phyloP scores from a whole-genome alignment of 2,113 vertebrate genomes.

The Macaca mulatta region DNA sequence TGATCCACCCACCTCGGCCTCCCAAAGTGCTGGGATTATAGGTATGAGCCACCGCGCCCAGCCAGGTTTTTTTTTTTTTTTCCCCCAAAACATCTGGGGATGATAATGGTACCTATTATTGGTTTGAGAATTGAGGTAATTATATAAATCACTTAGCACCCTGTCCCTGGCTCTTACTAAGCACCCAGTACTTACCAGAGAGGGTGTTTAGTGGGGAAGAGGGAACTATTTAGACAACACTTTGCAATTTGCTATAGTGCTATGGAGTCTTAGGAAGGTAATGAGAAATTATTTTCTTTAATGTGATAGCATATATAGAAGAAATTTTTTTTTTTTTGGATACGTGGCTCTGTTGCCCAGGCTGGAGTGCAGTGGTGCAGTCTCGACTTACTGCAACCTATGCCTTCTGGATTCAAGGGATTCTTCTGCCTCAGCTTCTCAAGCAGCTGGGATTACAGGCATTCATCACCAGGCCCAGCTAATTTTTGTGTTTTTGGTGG shows the following conservation, averaged over 20 bases:
- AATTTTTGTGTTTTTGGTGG: neutral
- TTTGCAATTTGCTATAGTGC: neutral
- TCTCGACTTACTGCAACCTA: neutral
- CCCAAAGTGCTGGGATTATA: too few species aligned
- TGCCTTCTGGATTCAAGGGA: neutral
- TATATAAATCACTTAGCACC: constrained; percentile 25
- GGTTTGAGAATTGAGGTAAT: constrained; percentile 32
- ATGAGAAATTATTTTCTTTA: constrained; percentile 6
- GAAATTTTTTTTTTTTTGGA: neutral
- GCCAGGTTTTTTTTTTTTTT: neutral
- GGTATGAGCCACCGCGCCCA: too few species aligned
- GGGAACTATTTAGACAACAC: neutral
- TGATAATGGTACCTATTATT: neutral
- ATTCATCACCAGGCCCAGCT: neutral
- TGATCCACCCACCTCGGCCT: too few species aligned
- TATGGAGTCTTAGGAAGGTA: constrained; percentile 23
- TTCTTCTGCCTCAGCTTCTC: neutral
- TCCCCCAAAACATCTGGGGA: neutral
- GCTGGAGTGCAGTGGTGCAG: neutral
- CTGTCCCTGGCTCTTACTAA: constrained; percentile 1
- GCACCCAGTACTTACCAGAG: neutral
- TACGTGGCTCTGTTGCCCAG: neutral
- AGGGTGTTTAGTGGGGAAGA: neutral
- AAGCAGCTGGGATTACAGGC: neutral
- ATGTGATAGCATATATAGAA: constrained; percentile 23